Base-by-base conservation (phyloP, 64 coral and sea anemone species). In the Pocillopora damicornis region DNA sequence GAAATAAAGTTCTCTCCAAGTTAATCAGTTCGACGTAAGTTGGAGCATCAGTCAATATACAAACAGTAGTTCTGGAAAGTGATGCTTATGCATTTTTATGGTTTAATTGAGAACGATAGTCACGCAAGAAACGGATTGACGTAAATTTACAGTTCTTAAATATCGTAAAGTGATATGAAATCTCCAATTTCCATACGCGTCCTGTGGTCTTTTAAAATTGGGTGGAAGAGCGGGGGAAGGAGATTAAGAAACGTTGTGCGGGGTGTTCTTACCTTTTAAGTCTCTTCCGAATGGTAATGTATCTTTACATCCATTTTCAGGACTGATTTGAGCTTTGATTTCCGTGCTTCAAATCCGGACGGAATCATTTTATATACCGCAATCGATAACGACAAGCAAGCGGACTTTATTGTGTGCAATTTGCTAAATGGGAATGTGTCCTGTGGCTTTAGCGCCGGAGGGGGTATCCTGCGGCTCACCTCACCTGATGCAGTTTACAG, bases 331-430 rank as follows among this genome's bases (percentile, higher is more conserved):
- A 67, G 61, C 20, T 86, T 91, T 22, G 64, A 79, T 15, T 91
- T 91, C 90, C 90, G 90, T 73, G 82, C 83, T 10, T 64, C 82
- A 5, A 86, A 86, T 74, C 82, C 82, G 73, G 66, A 86, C 73
- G 90, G 90, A 23, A 79, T 91, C 61, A 17, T 91, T 9, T 73
- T 87, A 15, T 91, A 91, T 61, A 71, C 74, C 6, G 90, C 30
- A 30, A 30, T 30, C 30, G 0, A 30, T 30, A 30, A 30, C 30
- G 30, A 30, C 30, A 30, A 35, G 0, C 80, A 77, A 35, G 15
- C 75, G 16, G 90, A 91, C 61, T 91, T 86, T 13, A 76, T 87
- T 36, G 61, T 51, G 35, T 87, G 90, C 37, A 64, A 79, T 80
- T 64, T 91, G 7, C n/a, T 73, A 57, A 20, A 76, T 72, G 73